Percentiles rank a stretch among this genome's conserved stretches.
These are phyloP conservation scores for Nysson spinosus DNA, from an alignment of 2,888 invertebrate species.

Conservation along the genomic window DNA sequence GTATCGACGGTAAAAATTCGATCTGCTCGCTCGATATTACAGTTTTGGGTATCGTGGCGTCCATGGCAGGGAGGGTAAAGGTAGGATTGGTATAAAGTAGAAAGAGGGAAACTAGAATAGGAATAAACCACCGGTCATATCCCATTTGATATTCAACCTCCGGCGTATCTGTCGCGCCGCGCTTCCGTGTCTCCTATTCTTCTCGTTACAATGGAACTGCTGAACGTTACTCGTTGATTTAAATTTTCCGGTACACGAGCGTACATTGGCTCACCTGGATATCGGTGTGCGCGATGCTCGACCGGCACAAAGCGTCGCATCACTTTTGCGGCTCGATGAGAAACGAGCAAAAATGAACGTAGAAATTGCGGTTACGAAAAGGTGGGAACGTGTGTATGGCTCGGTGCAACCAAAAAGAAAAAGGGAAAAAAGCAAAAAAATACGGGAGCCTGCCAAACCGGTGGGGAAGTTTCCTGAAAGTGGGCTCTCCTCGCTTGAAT, in stretches of 20 bases:
- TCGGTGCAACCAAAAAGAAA: too few species aligned
- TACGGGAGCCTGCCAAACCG: neutral
- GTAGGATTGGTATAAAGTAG: neutral
- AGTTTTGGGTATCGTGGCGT: neutral
- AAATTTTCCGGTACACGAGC: slow-evolving; percentile 59
- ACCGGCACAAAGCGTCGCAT: slow-evolving; percentile 45
- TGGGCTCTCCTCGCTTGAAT: slow-evolving; percentile 29
- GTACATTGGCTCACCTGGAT: slow-evolving; percentile 33
- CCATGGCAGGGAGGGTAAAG: neutral
- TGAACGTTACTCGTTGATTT: slow-evolving; percentile 63
- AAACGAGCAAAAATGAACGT: slow-evolving; percentile 25
- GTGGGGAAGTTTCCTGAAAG: slow-evolving; percentile 38
- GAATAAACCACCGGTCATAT: slow-evolving; percentile 61
- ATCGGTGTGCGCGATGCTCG: slow-evolving; percentile 26
- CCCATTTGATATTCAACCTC: slow-evolving; percentile 64
- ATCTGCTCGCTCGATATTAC: too few species aligned
- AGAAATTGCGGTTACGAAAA: slow-evolving; percentile 17
- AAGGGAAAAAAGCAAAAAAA: too few species aligned
- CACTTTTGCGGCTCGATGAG: slow-evolving; percentile 44
- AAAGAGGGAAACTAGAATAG: slow-evolving; percentile 44
- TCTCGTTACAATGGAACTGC: slow-evolving; percentile 62
- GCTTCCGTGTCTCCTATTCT: slow-evolving; percentile 62
- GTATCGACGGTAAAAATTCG: too few species aligned
- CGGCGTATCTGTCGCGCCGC: slow-evolving; percentile 60
- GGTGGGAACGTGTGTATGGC: too few species aligned